Evolutionary conservation across 2,888 invertebrate species (phyloP), one percentile per base, ranked within the genome.

Genomic region (Maniola hyperantus): DNA sequence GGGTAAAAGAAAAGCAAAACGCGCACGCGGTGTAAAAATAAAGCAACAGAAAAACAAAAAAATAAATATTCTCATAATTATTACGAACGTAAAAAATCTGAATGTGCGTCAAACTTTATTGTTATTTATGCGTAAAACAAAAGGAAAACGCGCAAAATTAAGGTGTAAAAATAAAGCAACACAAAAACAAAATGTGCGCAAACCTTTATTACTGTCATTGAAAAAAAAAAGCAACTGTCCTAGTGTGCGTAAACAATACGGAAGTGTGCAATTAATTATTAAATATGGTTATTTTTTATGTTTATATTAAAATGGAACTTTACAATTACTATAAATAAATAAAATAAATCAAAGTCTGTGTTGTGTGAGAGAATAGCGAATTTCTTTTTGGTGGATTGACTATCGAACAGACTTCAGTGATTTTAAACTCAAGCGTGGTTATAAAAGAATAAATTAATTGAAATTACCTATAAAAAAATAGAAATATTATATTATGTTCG

Each of bases 251-350:
- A 39, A 18, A 79, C 82, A 79, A 71, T 75, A 66, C 71, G 80
- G 79, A 81, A 83, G 85, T 83, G 85, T 82, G 82, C 74, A 54
- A 20, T 57, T 39, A 57, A 57, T 48, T 26, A 42, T 76, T 74
- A 73, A 78, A 77, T 80, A 82, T 82, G 84, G 84, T 87, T 87
- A 87, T 88, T 90, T 89, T 89, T 89, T 89, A 89, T 87, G 89
- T 89, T 89, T 89, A 85, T 89, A 89, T 84, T 82, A 77, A 84
- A 61, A 60, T 55, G 36, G 79, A 78, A 81, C 77, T 79, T 80
- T 77, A 72, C 68, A 73, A 68, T 65, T 6, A 71, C 68, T 71
- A 55, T 68, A 78, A 77, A 76, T 76, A 39, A 57, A 57, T 68
- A 79, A 77, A 77, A 76, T 67, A 79, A 77, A 77, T 76, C 13